Evolutionary conservation across 2,888 invertebrate species (phyloP), one percentile per base, ranked within the genome.

Genomic region (Chrysolina oricalcia): DNA sequence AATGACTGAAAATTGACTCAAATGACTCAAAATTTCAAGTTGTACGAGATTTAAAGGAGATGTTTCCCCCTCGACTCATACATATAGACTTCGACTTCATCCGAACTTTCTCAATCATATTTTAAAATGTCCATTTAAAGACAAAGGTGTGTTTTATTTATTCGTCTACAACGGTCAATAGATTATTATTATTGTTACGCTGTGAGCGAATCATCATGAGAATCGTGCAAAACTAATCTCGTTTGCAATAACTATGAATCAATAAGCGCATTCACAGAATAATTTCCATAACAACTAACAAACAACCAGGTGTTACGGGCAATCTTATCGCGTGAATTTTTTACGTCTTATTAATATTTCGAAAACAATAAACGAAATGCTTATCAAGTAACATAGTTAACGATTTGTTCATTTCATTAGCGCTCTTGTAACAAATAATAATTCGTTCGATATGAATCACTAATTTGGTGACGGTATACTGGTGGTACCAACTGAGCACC

Each of bases 341-440:
- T 59, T 59, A 27, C 59, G 59, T 59, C 15, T 59, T 59, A 59
- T 59, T 23, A 17, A 59, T 27, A 35, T 59, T 11, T 27, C 13
- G 59, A 59, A 59, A 59, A 59, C 59, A 59, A 59, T 53, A 53
- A 27, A 35, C 27, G 27, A 27, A 53, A 53, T 56, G 0, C 35
- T 59, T 35, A 59, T 27, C 27, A 35, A 59, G n/a, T 27, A 27
- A 59, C 59, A 59, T 27, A 59, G n/a, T 17, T 59, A 59, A 13
- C 27, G 23, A 59, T 59, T 59, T 59, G 9, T 59, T 59, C 59
- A 59, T 59, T 27, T 59, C 27, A 27, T 59, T 59, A 59, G 59
- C 27, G n/a, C 19, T 19, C 5, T 21, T 13, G 13, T 56, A 59
- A 59, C 27, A 46, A 46, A 46, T 46, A 59, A 59, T 35, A 59